Conservation (phyloP, 35 echinoderm and acorn worm genomes). For the Lytechinus pictus region DNA sequence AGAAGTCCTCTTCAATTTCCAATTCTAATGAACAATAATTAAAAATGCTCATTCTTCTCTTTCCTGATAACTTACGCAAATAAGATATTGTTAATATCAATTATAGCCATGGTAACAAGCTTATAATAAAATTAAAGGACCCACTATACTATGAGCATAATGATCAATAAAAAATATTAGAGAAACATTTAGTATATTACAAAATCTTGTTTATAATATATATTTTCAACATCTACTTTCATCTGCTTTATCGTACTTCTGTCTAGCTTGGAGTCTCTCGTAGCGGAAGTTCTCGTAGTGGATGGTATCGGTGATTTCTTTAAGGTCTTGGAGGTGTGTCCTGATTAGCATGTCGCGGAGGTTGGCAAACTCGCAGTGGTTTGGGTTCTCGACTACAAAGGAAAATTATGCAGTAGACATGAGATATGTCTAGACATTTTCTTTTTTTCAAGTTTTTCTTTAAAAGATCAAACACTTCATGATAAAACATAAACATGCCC, state of each 20-base stretch:
- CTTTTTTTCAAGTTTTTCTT: too few species aligned
- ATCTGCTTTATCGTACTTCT: slow-evolving; percentile 84
- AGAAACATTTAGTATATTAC: not conserved
- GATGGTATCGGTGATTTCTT: slow-evolving; percentile 93
- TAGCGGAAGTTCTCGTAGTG: slow-evolving; percentile 97
- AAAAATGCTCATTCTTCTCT: not conserved
- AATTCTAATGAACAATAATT: not conserved
- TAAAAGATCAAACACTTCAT: too few species aligned
- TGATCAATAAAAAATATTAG: not conserved
- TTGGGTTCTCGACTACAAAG: slow-evolving; percentile 89
- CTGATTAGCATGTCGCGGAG: slow-evolving; percentile 95
- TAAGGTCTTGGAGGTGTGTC: slow-evolving; percentile 96
- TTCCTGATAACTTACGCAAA: too few species aligned
- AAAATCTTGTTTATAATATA: not conserved
- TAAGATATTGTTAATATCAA: too few species aligned
- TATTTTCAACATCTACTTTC: slow-evolving; percentile 76
- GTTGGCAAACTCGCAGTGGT: slow-evolving; percentile 94
- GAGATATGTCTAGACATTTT: not conserved
- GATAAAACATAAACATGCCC: too few species aligned
- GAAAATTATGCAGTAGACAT: not conserved
- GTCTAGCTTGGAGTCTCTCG: slow-evolving; percentile 80
- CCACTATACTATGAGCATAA: not conserved
- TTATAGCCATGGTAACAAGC: not conserved
- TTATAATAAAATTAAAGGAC: not conserved
- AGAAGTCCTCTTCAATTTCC: not conserved